Evolutionary conservation across 2,888 invertebrate species (phyloP).

Genomic region (Lissonota sp.): DNA sequence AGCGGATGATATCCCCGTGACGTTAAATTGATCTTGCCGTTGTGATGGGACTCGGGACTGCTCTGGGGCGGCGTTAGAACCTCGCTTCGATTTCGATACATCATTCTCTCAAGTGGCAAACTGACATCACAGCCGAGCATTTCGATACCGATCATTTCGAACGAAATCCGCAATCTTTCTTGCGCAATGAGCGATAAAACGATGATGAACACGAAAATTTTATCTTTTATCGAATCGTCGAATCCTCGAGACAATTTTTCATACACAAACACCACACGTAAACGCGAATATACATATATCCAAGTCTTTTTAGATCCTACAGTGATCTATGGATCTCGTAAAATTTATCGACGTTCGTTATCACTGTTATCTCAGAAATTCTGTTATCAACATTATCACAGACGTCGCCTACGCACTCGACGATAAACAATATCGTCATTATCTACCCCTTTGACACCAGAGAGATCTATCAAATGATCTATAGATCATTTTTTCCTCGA

Average conservation of each 20-base stretch:
- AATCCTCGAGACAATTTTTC: neutral
- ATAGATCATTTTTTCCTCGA: no score
- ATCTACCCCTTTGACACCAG: neutral
- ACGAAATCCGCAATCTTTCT: neutral
- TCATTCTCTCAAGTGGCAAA: constrained; percentile 75
- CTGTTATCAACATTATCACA: constrained; percentile 44
- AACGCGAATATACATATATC: no score
- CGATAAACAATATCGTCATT: neutral
- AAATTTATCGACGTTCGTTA: constrained; percentile 16
- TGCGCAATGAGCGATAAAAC: constrained; percentile 1
- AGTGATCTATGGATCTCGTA: neutral
- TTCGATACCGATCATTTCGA: constrained; percentile 68
- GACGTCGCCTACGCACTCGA: constrained; percentile 20
- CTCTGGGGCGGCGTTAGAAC: constrained; percentile 82
- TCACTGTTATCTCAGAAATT: constrained; percentile 7
- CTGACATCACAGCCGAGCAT: constrained; percentile 79
- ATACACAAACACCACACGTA: no score
- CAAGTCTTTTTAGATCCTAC: neutral
- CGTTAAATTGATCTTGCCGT: constrained; percentile 64
- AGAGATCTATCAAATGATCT: neutral
- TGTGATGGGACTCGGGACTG: constrained; percentile 80
- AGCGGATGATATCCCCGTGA: constrained; percentile 74
- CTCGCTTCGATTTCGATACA: constrained; percentile 75
- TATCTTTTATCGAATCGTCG: neutral
- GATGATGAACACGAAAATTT: neutral